Percentiles rank a stretch among this genome's conserved stretches.
These are phyloP conservation scores for Podarcis cretensis DNA, from an alignment of 2,113 vertebrate species.

Conservation along the genomic window DNA sequence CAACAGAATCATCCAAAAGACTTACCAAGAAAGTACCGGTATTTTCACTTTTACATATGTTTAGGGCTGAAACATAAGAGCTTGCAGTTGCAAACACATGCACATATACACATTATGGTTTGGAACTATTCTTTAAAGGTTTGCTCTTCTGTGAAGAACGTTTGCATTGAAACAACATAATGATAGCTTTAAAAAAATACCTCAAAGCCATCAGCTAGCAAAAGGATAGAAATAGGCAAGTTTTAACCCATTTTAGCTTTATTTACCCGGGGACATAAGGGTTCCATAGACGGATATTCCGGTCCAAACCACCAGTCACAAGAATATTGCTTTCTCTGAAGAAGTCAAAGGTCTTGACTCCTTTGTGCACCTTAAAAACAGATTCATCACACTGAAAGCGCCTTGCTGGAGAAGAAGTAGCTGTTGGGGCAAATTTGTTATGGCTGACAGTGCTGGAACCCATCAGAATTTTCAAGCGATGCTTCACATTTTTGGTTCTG, in stretches of 20 bases:
- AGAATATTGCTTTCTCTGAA: conserved; percentile 25
- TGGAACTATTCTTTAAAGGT: background rate
- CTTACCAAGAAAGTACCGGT: too few relatives aligned
- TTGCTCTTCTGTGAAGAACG: background rate
- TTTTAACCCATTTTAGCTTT: background rate
- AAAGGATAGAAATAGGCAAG: background rate
- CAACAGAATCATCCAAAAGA: too few relatives aligned
- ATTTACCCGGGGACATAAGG: conserved; percentile 48
- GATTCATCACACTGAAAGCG: conserved; percentile 47
- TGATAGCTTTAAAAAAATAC: background rate
- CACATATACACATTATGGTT: background rate
- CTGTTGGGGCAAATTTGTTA: background rate
- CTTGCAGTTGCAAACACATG: background rate
- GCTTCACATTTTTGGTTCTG: conserved; percentile 44
- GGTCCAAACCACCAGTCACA: conserved; percentile 54
- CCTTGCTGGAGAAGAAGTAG: conserved; percentile 4
- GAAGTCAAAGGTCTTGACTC: conserved; percentile 54
- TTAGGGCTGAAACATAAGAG: background rate
- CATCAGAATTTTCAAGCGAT: conserved; percentile 44
- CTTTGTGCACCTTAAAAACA: conserved; percentile 40
- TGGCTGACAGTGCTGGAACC: conserved; percentile 13
- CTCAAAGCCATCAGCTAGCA: background rate
- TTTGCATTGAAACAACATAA: background rate
- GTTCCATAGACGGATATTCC: conserved; percentile 49
- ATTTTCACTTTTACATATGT: background rate